Base-by-base conservation (phyloP, 2,888 invertebrate genomes). In the Acanthoscelides obtectus region DNA sequence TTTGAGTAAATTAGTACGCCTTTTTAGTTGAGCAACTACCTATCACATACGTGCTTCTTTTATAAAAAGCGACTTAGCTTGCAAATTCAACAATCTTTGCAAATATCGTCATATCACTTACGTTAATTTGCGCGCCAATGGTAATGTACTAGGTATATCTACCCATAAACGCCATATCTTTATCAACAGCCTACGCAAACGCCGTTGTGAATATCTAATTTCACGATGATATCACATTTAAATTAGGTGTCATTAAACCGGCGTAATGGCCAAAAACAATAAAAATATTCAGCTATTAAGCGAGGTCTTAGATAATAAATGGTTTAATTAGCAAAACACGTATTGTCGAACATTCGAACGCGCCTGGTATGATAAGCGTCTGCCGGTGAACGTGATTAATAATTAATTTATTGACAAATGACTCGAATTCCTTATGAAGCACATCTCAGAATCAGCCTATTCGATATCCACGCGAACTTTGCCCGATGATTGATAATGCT, bases 271-370 rank as follows among this genome's bases (percentile, higher is more conserved):
- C 72, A 66, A 73, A 75, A 74, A 74, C 73, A 77, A 75, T 75
- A 72, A 70, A 77, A 77, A 77, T 75, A 77, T 75, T 72, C 74
- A 75, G 73, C 72, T 72, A 21, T 69, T 72, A 72, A 74, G 75
- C 75, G 77, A 74, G 74, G 73, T 72, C 75, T 75, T 75, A 75
- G 76, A 77, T 79, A 77, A 78, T 76, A 75, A 76, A 77, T 77
- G 76, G 76, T 78, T 79, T 79, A 80, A 80, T 79, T 80, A 80
- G 76, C 78, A 75, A 74, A 77, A 75, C 79, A 80, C 79, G 79
- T 80, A 78, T 76, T 75, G 77, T 74, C 77, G 75, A 75, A 77
- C 77, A 75, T 73, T 68, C 70, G 74, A 71, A 71, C 72, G 70
- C 72, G 72, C 70, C 75, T 75, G 77, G 77, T 77, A 75, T 76